Conservation (phyloP, 2,888 invertebrate genomes). For the Apodemia hepburni region DNA sequence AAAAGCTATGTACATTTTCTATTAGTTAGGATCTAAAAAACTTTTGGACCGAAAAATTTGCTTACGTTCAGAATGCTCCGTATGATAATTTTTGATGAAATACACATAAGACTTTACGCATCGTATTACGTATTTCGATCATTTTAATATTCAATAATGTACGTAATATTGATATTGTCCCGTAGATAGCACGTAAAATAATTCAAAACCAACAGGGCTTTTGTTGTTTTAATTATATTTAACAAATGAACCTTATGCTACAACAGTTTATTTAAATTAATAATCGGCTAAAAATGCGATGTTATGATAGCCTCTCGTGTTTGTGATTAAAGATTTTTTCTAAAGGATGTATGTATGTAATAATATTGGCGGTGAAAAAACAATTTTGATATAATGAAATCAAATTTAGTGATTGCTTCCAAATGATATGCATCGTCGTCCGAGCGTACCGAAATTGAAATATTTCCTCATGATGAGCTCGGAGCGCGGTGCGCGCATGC, state of each 20-base stretch:
- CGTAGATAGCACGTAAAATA: too few species aligned
- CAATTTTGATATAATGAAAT: slow-evolving; percentile 34
- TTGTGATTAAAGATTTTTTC: background rate
- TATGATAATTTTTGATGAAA: too few species aligned
- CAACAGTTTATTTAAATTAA: background rate
- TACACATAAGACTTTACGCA: too few species aligned
- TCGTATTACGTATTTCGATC: too few species aligned
- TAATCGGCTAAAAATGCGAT: background rate
- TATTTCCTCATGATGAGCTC: slow-evolving; percentile 81
- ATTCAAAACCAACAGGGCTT: background rate
- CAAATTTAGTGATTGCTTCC: slow-evolving; percentile 46
- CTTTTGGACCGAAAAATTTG: too few species aligned
- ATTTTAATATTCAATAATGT: too few species aligned
- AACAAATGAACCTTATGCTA: background rate
- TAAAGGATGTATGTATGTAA: slow-evolving; percentile 56
- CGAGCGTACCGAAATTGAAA: slow-evolving; percentile 77
- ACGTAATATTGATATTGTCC: too few species aligned
- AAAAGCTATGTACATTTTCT: too few species aligned
- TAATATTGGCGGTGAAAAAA: slow-evolving; percentile 47
- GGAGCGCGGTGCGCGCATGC: slow-evolving; percentile 73
- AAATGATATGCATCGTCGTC: slow-evolving; percentile 40
- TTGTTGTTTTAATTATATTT: background rate
- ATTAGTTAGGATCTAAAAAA: too few species aligned
- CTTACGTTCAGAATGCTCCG: too few species aligned
- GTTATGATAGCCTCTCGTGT: slow-evolving; percentile 3